Percentiles rank a stretch among this genome's conserved stretches.
phyloP scores from a whole-genome alignment of 2,797 vertebrate genomes.

The Phataginus tricuspis region DNA sequence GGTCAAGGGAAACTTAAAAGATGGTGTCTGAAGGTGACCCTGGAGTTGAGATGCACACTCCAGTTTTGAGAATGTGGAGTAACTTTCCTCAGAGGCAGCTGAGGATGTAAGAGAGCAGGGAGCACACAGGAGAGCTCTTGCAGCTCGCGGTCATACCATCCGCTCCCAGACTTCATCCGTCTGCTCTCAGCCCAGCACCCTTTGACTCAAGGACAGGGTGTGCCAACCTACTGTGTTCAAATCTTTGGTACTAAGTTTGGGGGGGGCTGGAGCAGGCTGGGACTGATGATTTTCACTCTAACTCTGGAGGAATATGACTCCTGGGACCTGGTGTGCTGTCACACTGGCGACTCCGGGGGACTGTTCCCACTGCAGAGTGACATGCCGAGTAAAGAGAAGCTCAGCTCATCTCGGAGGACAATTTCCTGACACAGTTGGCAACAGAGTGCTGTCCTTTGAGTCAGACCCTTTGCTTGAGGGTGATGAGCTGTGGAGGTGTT shows the following conservation, averaged over 20 bases:
- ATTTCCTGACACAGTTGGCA: not conserved
- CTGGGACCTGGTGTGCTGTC: too few relatives aligned
- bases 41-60: not conserved
- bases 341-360: not conserved
- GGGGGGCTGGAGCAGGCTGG: too few relatives aligned
- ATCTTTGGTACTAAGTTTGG: not conserved
- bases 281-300: not conserved
- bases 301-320: not conserved
- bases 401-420: not conserved
- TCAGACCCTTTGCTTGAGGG: not conserved
- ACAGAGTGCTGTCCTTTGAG: not conserved
- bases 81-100: not conserved
- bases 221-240: not conserved
- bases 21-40: not conserved
- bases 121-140: not conserved
- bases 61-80: not conserved
- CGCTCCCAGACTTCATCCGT: not conserved
- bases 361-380: not conserved
- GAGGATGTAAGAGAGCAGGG: not conserved
- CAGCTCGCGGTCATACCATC: not conserved
- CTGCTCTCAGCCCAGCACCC: not conserved
- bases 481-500: not conserved
- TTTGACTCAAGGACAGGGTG: not conserved
- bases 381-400: not conserved
- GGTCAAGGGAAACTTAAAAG: not conserved